Evolutionary conservation across 2,113 vertebrate species (phyloP), one percentile per base, ranked within the genome.

Genomic region (Gymnorhina tibicen): DNA sequence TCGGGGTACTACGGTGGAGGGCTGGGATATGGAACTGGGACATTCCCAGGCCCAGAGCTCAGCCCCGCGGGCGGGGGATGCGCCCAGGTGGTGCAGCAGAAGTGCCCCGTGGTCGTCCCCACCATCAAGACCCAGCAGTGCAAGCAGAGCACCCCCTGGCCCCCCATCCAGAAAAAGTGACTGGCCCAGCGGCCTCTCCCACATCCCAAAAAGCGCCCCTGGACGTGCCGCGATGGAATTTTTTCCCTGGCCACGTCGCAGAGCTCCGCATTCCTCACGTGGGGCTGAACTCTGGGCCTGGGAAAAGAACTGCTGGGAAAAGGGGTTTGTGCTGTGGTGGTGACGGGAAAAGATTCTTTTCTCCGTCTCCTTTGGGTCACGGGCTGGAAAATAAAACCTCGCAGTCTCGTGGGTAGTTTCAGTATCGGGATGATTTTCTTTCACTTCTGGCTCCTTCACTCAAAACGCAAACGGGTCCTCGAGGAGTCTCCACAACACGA

Each of bases 241-340:
- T 55, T 55, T 22, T 32, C 17, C 27, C 24, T 1, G 2, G 16
- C 14, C 1, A 0, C 4, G 13, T 13, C 10, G 1, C 41, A 58
- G 50, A 92, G 18, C 30, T 56, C n/a, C 2, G 1, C 5, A 0
- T 32, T 52, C 66, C 44, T 49, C 3, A 0, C 0, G 0, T 4
- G 7, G 26, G 33, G 37, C n/a, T n/a, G n/a, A n/a, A n/a, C n/a
- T n/a, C n/a, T n/a, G n/a, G n/a, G n/a, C n/a, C n/a, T n/a, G n/a
- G n/a, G n/a, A n/a, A n/a, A n/a, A 20, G 27, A 37, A 4, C 18
- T 5, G 11, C 46, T 56, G 42, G 68, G 3, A 28, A 62, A 69
- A 21, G 46, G 22, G 37, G 17, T 26, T 26, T 50, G 35, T 33
- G 55, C 23, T 47, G 82, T 28, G 44, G 82, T 28, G 44, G 50